These are phyloP conservation scores for Thermophis baileyi DNA, from an alignment of 2,113 vertebrate species.

Conservation along the genomic window DNA sequence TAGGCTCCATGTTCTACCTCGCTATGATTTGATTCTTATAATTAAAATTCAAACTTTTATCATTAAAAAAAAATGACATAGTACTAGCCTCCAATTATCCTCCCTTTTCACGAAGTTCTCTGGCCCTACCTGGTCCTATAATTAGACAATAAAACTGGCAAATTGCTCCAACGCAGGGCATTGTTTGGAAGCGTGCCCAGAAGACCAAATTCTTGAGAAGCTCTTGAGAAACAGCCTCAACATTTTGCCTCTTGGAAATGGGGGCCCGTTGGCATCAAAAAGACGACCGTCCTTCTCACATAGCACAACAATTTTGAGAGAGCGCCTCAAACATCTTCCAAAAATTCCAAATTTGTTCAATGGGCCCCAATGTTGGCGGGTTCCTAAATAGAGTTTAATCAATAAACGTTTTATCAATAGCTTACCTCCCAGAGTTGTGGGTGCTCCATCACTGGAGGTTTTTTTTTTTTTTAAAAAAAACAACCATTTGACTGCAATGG, in stretches of 20 bases:
- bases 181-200: background rate
- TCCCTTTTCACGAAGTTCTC: background rate
- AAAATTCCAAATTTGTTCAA: background rate
- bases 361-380: background rate
- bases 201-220: background rate
- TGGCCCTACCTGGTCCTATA: background rate
- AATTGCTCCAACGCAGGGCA: background rate
- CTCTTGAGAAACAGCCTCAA: background rate
- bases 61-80: background rate
- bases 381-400: background rate
- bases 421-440: no score
- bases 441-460: no score
- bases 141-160: background rate
- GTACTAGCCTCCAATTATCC: background rate
- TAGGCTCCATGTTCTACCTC: background rate
- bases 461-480: no score
- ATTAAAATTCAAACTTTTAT: background rate
- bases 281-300: background rate
- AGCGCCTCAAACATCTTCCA: background rate
- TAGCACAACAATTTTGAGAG: background rate
- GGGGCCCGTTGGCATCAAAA: background rate
- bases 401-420: no score
- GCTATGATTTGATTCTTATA: background rate
- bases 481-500: no score
- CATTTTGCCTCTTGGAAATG: background rate